These are phyloP conservation scores for Mobula hypostoma DNA, from an alignment of 2,113 vertebrate genomes.

Conservation along the genomic window DNA sequence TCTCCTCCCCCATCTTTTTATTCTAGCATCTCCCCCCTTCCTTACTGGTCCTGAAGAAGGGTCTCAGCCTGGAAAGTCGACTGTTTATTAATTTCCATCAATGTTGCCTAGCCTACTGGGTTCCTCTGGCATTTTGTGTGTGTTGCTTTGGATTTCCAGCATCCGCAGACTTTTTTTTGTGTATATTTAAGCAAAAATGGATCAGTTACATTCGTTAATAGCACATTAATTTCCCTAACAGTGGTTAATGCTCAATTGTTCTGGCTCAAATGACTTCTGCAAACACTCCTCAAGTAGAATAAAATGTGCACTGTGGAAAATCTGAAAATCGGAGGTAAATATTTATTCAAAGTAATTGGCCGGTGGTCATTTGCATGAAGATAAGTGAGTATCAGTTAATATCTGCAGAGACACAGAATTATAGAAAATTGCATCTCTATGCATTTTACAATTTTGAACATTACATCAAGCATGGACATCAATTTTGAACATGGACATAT, in stretches of 20 bases:
- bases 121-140: too few relatives aligned
- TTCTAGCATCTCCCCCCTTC: too few relatives aligned
- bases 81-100: too few relatives aligned
- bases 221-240: background rate
- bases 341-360: background rate
- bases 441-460: background rate
- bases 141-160: too few relatives aligned
- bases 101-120: too few relatives aligned
- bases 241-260: background rate
- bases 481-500: background rate
- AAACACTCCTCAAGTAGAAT: background rate
- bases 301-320: background rate
- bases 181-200: background rate
- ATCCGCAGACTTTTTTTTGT: too few relatives aligned
- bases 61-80: too few relatives aligned
- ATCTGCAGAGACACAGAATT: background rate
- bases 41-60: too few relatives aligned
- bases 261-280: background rate
- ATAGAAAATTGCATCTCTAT: background rate
- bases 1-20: too few relatives aligned
- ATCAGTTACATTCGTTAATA: background rate
- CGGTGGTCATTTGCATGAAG: background rate
- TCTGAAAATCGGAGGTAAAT: background rate
- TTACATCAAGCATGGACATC: background rate
- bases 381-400: background rate